phyloP scores from a whole-genome alignment of 2,888 invertebrate genomes.

The Flexamia atlantica region DNA sequence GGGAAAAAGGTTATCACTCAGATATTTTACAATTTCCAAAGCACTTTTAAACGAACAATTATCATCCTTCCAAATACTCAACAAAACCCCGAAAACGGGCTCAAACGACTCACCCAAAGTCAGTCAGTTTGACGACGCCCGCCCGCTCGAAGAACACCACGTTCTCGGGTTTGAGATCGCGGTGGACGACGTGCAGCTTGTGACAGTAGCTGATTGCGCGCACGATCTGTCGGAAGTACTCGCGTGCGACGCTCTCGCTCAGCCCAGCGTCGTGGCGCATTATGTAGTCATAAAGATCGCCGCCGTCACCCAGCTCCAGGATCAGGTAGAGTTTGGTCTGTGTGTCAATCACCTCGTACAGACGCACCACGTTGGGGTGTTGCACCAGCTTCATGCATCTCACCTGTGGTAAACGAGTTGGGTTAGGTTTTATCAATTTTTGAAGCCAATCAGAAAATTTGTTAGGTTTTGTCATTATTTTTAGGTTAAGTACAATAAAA shows the following conservation, averaged over 20 bases:
- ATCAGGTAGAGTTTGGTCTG: constrained; percentile 98
- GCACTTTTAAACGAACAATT: no score
- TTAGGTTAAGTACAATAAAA: no score
- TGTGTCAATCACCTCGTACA: constrained; percentile 99
- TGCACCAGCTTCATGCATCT: constrained; percentile 99
- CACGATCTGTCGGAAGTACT: constrained; percentile 98
- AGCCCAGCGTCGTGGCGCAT: constrained; percentile 92
- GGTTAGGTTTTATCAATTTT: no score
- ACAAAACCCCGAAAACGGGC: background rate
- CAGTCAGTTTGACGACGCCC: constrained; percentile 98
- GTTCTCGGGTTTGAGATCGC: constrained; percentile 99
- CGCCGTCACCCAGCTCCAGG: constrained; percentile 98
- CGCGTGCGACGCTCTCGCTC: constrained; percentile 83
- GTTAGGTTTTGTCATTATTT: no score
- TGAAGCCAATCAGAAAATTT: no score
- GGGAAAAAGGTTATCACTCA: no score
- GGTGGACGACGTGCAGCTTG: constrained; percentile 90
- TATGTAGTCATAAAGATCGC: constrained; percentile 99
- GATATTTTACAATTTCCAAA: no score
- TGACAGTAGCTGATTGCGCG: constrained; percentile 99
- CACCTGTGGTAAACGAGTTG: constrained; percentile 77
- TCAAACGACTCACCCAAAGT: constrained; percentile 87
- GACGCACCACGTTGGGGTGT: constrained; percentile 98
- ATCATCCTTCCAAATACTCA: no score
- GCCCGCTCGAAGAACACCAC: constrained; percentile 99